Evolutionary conservation across 2,113 vertebrate genomes (phyloP).

Genomic region (Camarhynchus parvulus): DNA sequence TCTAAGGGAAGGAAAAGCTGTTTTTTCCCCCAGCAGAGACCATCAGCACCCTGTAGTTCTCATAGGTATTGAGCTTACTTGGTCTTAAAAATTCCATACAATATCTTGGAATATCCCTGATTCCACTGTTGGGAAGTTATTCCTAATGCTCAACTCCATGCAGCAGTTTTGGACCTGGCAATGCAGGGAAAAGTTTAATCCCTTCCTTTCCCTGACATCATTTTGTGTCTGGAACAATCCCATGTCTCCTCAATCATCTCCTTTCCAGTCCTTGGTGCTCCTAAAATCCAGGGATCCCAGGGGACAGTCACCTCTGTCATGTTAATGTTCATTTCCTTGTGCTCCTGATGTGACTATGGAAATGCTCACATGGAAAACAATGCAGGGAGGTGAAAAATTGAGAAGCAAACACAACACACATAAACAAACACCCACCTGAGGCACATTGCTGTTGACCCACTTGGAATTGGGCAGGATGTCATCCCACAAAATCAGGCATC

Average conservation of each 20-base stretch:
- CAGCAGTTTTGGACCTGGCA: not conserved
- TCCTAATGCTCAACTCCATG: not conserved
- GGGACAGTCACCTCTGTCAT: not conserved
- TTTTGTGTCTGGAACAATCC: not conserved
- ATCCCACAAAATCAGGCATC: conserved; percentile 97
- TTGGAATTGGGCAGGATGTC: conserved; percentile 93
- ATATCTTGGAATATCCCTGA: not conserved
- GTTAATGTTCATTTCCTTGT: not conserved
- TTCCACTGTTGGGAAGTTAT: not conserved
- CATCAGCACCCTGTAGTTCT: not conserved
- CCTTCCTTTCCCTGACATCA: not conserved
- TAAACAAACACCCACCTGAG: conserved; percentile 81
- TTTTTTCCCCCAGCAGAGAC: not conserved
- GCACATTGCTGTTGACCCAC: conserved; percentile 97
- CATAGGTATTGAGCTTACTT: not conserved
- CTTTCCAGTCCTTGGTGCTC: not conserved
- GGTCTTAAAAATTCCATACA: not conserved
- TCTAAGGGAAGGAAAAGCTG: not conserved
- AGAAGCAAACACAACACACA: not conserved
- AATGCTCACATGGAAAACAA: not conserved
- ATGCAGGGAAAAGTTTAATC: not conserved
- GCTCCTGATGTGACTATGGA: accelerated
- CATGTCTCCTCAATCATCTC: not conserved
- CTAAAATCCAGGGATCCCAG: not conserved
- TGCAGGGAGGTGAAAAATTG: not conserved